A percentile compares a stretch with the other conserved stretches of the same genome.
phyloP scores from a whole-genome alignment of 2,113 vertebrate genomes.

The Sinocyclocheilus rhinocerous region DNA sequence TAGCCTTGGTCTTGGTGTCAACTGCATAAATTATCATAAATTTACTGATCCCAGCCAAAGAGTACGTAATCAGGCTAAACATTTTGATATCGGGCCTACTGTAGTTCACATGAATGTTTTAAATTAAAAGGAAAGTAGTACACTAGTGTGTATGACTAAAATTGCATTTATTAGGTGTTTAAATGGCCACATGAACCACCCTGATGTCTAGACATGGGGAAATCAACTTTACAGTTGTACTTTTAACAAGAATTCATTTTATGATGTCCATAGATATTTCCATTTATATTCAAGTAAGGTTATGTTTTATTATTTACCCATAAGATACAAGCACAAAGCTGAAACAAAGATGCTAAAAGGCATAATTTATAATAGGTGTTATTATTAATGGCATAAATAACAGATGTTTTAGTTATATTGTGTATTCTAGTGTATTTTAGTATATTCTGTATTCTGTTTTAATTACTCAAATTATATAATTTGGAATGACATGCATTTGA shows the following conservation, averaged over 20 bases:
- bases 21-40: slow-evolving; percentile 70
- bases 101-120: slow-evolving; percentile 3
- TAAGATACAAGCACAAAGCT: neutral
- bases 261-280: neutral
- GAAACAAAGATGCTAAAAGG: neutral
- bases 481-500: neutral
- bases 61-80: neutral
- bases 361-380: neutral
- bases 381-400: neutral
- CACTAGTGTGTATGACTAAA: neutral
- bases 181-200: neutral
- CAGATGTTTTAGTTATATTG: too few species aligned
- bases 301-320: neutral
- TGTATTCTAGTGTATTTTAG: neutral
- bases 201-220: slow-evolving; percentile 6
- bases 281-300: neutral
- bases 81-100: neutral
- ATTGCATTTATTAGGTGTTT: neutral
- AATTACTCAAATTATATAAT: neutral
- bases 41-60: slow-evolving; percentile 58
- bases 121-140: neutral
- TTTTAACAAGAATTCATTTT: neutral
- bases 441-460: neutral
- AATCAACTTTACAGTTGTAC: neutral
- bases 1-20: slow-evolving; percentile 62